Evolutionary conservation across 2,888 invertebrate species (phyloP), one percentile per base, ranked within the genome.

Genomic region (Drosophila ustulata): DNA sequence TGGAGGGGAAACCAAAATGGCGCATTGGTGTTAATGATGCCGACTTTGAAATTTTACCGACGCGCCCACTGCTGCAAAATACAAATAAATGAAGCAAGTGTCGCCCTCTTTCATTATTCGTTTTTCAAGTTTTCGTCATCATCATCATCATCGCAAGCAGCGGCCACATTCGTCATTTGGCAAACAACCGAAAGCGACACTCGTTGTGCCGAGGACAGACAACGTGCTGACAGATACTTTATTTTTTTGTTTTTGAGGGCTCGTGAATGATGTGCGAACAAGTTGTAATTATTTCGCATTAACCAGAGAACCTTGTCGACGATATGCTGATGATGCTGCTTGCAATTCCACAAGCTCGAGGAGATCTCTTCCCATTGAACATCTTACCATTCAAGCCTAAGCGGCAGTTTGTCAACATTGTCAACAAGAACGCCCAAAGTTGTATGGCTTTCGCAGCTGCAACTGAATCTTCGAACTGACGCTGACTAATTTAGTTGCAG

Each of bases 201-300:
- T 55, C 32, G 37, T 4, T n/a, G 32, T 50, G 34, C 34, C 34
- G 50, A 50, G 61, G 53, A 61, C 71, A 56, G 66, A 64, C 84
- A 73, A 57, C 64, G 63, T 71, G 82, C 88, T 88, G 83, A 85
- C 83, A 85, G 88, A 75, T 80, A 75, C 55, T 69, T 77, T 34
- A 57, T 41, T 50, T 55, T 43, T 69, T 66, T 61, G 39, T 13
- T 66, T 56, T 26, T 50, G 28, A 63, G 53, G 11, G 50, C 39
- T 59, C 66, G 45, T 82, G 82, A 81, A 80, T 82, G 85, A 89
- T 80, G 85, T 76, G 84, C 80, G 77, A 82, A 80, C 89, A 84
- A 82, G 76, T 87, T 88, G 87, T 89, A 88, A 89, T 88, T 88
- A 89, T 86, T 88, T 84, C 76, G 78, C 80, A 80, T 87, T 79